phyloP scores from a whole-genome alignment of 23 tunicate species.

The Pegea sp. region DNA sequence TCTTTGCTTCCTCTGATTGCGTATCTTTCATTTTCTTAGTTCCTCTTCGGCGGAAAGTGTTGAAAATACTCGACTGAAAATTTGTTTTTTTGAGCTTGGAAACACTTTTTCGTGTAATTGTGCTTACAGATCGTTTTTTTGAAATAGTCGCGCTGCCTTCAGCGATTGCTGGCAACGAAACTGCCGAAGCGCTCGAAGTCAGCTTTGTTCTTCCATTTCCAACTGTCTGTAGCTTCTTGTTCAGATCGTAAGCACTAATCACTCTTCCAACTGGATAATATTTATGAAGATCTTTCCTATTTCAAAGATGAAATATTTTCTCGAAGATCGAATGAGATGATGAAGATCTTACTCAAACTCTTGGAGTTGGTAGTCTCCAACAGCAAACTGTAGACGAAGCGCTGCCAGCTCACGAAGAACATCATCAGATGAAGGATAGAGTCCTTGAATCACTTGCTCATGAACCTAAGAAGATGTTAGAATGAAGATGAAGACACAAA shows the following conservation, averaged over 20 bases:
- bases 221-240: neutral
- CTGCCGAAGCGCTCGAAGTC: conserved; percentile 8
- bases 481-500: no score
- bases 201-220: conserved; percentile 4
- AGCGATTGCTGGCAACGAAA: conserved; percentile 3
- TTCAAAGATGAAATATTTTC: neutral
- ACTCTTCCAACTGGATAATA: conserved; percentile 62
- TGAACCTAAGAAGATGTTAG: conserved; percentile 27
- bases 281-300: conserved; percentile 25
- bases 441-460: conserved; percentile 76
- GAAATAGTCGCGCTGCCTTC: conserved; percentile 3
- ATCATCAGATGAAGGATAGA: conserved; percentile 60
- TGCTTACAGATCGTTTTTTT: conserved; percentile 37
- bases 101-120: neutral
- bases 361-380: conserved; percentile 35
- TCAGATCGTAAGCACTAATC: conserved; percentile 42
- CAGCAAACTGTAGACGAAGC: conserved; percentile 41
- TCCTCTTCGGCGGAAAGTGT: conserved; percentile 43
- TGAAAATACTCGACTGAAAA: conserved; percentile 19
- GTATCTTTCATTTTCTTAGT: conserved; percentile 61
- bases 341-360: conserved; percentile 39
- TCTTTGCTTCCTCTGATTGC: conserved; percentile 21
- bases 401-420: conserved; percentile 54
- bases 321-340: neutral
- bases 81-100: neutral